These are phyloP conservation scores for Stercorarius parasiticus DNA, from an alignment of 2,113 vertebrate genomes.

Conservation along the genomic window DNA sequence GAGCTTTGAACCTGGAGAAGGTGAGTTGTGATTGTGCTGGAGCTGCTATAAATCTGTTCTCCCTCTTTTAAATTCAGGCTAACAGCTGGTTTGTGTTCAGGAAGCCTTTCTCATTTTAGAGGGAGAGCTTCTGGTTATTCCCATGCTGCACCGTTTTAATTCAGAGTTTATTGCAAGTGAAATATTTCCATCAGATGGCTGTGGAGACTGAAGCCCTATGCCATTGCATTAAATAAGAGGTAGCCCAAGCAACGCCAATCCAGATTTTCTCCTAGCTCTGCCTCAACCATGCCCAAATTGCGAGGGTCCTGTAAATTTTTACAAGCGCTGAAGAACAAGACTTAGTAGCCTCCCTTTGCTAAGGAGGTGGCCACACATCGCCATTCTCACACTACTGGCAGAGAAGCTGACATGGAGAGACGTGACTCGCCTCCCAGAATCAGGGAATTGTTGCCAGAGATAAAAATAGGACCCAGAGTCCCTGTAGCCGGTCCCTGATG, in stretches of 20 bases:
- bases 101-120: neutral
- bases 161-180: neutral
- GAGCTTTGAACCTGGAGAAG: neutral
- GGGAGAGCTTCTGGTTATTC: constrained; percentile 2
- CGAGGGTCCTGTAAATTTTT: neutral
- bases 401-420: neutral
- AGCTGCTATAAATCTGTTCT: neutral
- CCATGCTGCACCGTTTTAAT: neutral
- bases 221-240: neutral
- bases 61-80: neutral
- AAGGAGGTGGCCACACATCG: neutral
- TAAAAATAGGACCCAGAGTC: neutral
- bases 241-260: neutral
- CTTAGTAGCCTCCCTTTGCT: neutral
- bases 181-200: neutral
- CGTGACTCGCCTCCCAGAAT: fast-evolving
- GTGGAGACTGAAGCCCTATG: neutral
- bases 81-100: neutral
- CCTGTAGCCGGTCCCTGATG: neutral
- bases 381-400: neutral
- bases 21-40: neutral
- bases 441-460: neutral
- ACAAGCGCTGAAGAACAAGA: neutral
- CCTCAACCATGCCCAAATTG: neutral
- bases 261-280: neutral